Percentiles rank a stretch among this genome's conserved stretches.
Evolutionary conservation across 2,888 invertebrate genomes (phyloP).

Genomic region (Harpagoxenus sublaevis): DNA sequence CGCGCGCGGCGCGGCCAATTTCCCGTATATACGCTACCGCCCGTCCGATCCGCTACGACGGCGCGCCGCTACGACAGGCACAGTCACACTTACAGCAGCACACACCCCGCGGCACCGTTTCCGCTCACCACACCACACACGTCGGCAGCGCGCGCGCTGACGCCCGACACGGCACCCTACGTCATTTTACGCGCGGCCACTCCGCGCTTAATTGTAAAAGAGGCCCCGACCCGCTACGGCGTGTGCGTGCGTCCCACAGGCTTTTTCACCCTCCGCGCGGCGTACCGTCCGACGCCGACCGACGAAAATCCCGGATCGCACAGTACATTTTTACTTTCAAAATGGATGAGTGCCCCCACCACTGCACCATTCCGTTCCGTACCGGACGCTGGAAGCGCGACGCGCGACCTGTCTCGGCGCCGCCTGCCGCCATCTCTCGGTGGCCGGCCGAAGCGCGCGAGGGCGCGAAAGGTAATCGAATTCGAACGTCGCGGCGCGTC

Average conservation of each 20-base stretch:
- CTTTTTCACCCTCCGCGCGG: constrained; percentile 66
- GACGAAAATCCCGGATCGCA: constrained; percentile 79
- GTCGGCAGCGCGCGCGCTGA: constrained; percentile 70
- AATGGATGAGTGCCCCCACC: constrained; percentile 78
- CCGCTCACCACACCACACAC: constrained; percentile 49
- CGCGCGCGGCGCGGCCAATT: constrained; percentile 74
- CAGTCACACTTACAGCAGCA: neutral
- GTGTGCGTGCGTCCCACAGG: constrained; percentile 34
- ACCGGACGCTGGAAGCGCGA: constrained; percentile 67
- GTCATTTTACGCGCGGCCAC: constrained; percentile 67
- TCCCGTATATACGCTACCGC: constrained; percentile 70
- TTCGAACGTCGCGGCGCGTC: neutral
- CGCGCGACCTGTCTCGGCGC: constrained; percentile 57
- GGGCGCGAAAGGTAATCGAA: neutral
- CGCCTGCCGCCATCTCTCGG: constrained; percentile 60
- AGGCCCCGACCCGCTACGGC: constrained; percentile 59
- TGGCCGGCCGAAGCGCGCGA: neutral
- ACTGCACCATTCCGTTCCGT: neutral
- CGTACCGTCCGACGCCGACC: constrained; percentile 48
- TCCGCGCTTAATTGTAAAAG: constrained; percentile 31
- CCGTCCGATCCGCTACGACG: constrained; percentile 60
- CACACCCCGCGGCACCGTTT: neutral
- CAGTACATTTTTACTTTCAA: constrained; percentile 84
- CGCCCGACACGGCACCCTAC: constrained; percentile 65
- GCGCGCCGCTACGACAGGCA: constrained; percentile 37